These are phyloP conservation scores for Keiferia lycopersicella DNA, from an alignment of 2,888 invertebrate genomes.

Conservation along the genomic window DNA sequence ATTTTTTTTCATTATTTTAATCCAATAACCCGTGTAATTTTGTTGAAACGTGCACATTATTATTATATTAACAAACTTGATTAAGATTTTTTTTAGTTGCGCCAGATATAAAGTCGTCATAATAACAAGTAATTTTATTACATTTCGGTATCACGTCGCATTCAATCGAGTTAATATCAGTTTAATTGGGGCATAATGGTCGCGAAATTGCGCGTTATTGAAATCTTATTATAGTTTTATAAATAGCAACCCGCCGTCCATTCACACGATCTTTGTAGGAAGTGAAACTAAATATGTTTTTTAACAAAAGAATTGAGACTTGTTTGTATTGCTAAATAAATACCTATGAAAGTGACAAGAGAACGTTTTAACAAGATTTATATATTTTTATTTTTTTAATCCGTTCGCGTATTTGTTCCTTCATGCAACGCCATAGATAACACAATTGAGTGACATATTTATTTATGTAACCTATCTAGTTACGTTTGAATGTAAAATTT, in stretches of 20 bases:
- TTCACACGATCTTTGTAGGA: conserved; percentile 19
- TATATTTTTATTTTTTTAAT: background rate
- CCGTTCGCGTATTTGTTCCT: background rate
- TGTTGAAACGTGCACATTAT: background rate
- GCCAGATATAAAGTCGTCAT: conserved; percentile 10
- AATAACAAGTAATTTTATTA: conserved; percentile 5
- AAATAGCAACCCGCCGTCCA: background rate
- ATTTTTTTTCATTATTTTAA: background rate
- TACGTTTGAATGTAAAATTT: background rate
- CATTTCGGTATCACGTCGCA: conserved; percentile 17
- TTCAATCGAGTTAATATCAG: conserved; percentile 18
- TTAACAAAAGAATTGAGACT: conserved; percentile 30
- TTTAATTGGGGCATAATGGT: conserved; percentile 25
- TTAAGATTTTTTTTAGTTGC: conserved; percentile 32
- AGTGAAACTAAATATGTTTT: conserved; percentile 30
- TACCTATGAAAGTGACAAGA: conserved; percentile 7
- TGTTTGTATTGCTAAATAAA: conserved; percentile 13
- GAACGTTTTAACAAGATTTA: background rate
- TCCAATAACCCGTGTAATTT: conserved; percentile 2
- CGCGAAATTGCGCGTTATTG: conserved; percentile 18
- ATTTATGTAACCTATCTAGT: too few relatives aligned
- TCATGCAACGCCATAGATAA: background rate
- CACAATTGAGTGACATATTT: background rate
- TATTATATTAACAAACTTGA: conserved; percentile 44
- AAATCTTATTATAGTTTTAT: background rate